Base-by-base conservation (phyloP, 2,113 vertebrate genomes). In the Boulengerochromis microlepis region DNA sequence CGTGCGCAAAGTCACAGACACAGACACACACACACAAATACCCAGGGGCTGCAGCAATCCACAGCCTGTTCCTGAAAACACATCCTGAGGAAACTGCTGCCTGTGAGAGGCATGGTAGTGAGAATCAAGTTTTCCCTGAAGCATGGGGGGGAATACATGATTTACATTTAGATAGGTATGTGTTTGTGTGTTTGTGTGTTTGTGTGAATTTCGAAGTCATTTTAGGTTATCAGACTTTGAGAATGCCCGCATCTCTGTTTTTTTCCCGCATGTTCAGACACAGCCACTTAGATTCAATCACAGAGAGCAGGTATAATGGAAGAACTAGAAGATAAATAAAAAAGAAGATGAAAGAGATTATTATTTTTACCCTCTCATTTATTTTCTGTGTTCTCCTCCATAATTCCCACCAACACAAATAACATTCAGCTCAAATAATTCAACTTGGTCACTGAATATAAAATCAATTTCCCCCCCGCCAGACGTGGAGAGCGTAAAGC, bases 151-250 rank as follows among this genome's bases (percentile, higher is more conserved):
- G 83, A 92, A 90, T 85, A 83, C 76, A 86, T 85, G 83, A 95
- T 95, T 96, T 95, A 94, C 95, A 95, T 96, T 95, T 95, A 95
- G 94, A 96, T 93, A 90, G 91, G 42, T 86, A 35, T 90, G 83
- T 89, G 78, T 88, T 8, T 89, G 40, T 86, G 45, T 90, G 82
- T 90, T 61, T 90, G 45, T 86, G 59, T 59, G 40, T 84, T 8
- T 47, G 31, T 66, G 83, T 80, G 56, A 9, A 54, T 64, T 85
- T 69, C 6, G 7, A 76, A 87, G 24, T 81, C n/a, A 86, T 87
- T 87, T 82, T 15, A 82, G 83, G 40, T 86, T 89, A 61, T 59
- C 74, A 74, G 33, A 57, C 40, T 76, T 80, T 83, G 71, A 52
- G 31, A 83, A 13, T 59, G 40, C 15, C 47, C 10, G 56, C 35